These are phyloP conservation scores for Phoenicopterus ruber DNA, from an alignment of 2,113 vertebrate genomes.

Conservation along the genomic window DNA sequence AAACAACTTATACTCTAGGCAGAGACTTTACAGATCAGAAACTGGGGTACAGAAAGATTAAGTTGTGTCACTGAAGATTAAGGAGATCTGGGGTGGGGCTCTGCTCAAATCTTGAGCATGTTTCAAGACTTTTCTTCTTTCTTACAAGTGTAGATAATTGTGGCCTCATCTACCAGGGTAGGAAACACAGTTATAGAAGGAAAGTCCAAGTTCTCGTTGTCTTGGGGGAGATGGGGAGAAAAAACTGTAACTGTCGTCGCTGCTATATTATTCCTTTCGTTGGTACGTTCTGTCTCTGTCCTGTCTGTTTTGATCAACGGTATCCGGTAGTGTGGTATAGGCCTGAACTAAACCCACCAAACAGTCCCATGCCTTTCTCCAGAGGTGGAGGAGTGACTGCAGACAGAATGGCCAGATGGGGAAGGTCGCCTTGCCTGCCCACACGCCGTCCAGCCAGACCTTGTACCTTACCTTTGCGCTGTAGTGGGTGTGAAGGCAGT, in stretches of 20 bases:
- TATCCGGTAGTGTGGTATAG: background rate
- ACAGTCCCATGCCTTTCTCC: background rate
- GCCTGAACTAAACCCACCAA: background rate
- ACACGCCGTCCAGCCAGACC: accelerated
- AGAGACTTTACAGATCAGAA: background rate
- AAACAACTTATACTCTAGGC: background rate
- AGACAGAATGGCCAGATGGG: background rate
- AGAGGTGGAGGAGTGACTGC: background rate
- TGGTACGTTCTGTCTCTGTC: background rate
- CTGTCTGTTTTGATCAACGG: background rate
- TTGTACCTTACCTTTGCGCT: background rate
- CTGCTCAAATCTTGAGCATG: accelerated
- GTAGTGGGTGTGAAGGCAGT: background rate
- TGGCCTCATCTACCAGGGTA: background rate
- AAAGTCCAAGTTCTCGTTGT: background rate
- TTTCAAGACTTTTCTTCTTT: background rate
- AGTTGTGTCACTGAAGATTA: background rate
- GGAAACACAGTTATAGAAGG: background rate
- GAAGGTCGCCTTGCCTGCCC: background rate
- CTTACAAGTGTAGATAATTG: accelerated
- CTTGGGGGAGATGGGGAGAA: background rate
- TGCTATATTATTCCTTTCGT: background rate
- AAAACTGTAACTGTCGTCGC: background rate
- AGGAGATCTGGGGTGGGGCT: background rate
- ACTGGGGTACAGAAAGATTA: background rate